Evolutionary conservation across 1,140 invertebrate genomes (phyloP).

Genomic region (Ladona fulva): DNA sequence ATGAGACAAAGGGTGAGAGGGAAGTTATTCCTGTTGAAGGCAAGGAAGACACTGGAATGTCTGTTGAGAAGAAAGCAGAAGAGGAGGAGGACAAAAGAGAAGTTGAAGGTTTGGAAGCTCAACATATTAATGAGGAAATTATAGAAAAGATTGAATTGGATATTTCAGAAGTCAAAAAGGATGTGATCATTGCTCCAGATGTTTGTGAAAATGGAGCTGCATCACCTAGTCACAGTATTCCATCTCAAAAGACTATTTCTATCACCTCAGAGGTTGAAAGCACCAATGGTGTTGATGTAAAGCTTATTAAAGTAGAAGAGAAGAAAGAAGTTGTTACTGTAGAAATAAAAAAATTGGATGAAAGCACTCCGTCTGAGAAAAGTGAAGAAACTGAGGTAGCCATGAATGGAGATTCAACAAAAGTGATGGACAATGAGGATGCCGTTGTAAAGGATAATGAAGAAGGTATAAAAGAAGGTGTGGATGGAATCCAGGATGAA

Average conservation of each 20-base stretch:
- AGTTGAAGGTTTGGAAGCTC: background rate
- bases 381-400: constrained; percentile 21
- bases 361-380: no score
- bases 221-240: background rate
- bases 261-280: background rate
- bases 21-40: background rate
- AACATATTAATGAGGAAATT: no score
- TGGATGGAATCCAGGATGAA: constrained; percentile 24
- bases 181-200: background rate
- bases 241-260: background rate
- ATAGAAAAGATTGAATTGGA: background rate
- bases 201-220: background rate
- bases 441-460: constrained; percentile 17
- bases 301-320: background rate
- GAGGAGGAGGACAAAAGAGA: background rate
- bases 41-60: background rate
- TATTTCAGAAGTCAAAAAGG: background rate
- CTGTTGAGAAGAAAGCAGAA: background rate
- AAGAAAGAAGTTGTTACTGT: background rate
- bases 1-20: background rate
- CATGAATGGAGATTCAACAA: constrained; percentile 12
- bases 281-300: background rate
- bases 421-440: constrained; percentile 17
- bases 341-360: background rate
- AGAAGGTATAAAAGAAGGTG: constrained; percentile 29